Evolutionary conservation across 2,888 invertebrate species (phyloP), one percentile per base, ranked within the genome.

Genomic region (Myathropa florea): DNA sequence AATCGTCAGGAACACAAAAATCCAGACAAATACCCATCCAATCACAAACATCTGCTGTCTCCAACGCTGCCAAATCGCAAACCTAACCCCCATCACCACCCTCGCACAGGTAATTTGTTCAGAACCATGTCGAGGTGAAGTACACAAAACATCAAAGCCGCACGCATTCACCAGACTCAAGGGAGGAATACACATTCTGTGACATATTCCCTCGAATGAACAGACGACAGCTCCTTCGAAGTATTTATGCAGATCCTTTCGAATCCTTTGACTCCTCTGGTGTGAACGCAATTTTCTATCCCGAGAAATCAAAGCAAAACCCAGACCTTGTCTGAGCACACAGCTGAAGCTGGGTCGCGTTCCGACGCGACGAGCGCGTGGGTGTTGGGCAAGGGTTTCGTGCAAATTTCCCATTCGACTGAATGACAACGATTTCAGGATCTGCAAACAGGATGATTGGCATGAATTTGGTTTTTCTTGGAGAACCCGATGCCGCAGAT

Each of bases 371-470:
- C 39, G 39, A 39, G 39, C 39, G 14, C 14, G 39, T n/a, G 21
- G 9, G 14, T 12, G 64, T 2, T 28, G 65, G 18, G n/a, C 3
- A 60, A 26, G 26, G 33, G 72, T 30, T 10, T 55, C 26, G 14
- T 28, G 63, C 12, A 70, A 55, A 78, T 78, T 70, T 63, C 64
- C 30, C 57, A 71, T 46, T 28, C 71, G 59, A 80, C 30, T 67
- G 24, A 53, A 67, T 73, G 55, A 55, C 23, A 59, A 67, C 55
- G 67, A 80, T 73, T 80, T 67, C 21, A 59, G 46, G 53, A 67
- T 73, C 60, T 53, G 67, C 60, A 80, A 80, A 80, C 60, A 65
- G 73, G 72, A 80, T 80, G 72, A 80, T 67, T 72, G 80, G 55
- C 72, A 73, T 55, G 53, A 53, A 72, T 59, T 64, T 12, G 46